Conservation (phyloP, 2,888 invertebrate genomes). For the Anoplius nigerrimus region DNA sequence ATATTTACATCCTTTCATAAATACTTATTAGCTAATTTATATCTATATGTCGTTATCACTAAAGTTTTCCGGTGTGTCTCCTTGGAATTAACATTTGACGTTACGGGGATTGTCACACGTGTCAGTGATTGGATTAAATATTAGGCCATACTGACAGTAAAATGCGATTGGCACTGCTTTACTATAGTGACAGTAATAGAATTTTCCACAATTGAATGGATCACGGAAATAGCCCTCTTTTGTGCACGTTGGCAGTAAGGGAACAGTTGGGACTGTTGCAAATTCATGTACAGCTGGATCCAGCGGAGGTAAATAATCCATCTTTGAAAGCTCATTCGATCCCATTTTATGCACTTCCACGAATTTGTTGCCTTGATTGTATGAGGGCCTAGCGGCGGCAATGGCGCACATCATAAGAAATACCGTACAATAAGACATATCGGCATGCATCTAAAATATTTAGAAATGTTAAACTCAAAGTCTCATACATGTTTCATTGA, state of each 20-base stretch:
- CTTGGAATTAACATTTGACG: constrained; percentile 48
- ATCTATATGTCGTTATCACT: no score
- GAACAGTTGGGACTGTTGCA: constrained; percentile 43
- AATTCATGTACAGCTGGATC: constrained; percentile 55
- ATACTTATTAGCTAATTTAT: no score
- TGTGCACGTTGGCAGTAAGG: constrained; percentile 49
- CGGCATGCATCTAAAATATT: no score
- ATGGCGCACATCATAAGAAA: background rate
- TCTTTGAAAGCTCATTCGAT: constrained; percentile 24
- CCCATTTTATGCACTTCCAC: constrained; percentile 35
- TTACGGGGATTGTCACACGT: constrained; percentile 37
- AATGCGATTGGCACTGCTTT: constrained; percentile 39
- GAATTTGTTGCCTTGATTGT: background rate
- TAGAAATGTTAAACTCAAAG: no score
- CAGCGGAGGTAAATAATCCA: constrained; percentile 29
- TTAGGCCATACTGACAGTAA: constrained; percentile 48
- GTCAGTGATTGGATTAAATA: constrained; percentile 47
- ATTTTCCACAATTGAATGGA: constrained; percentile 60
- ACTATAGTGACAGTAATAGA: constrained; percentile 46
- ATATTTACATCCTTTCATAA: no score
- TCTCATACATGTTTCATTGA: no score
- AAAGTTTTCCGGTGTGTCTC: no score
- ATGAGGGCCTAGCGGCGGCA: constrained; percentile 8
- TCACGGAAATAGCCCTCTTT: constrained; percentile 53
- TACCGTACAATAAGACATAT: no score